These are phyloP conservation scores for Xenops minutus DNA, from an alignment of 2,797 vertebrate species.

Conservation along the genomic window DNA sequence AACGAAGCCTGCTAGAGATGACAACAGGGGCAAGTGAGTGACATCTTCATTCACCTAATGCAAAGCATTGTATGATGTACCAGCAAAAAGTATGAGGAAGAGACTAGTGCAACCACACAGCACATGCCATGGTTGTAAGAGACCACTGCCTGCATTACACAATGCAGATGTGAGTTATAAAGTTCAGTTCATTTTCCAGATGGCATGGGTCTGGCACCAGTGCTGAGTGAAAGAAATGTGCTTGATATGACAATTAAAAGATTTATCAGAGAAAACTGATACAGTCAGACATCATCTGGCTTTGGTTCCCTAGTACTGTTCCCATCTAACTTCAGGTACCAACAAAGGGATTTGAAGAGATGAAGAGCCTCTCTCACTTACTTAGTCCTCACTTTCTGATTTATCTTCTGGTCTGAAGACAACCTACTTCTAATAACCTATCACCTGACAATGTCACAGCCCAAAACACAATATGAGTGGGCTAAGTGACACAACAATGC, in stretches of 20 bases:
- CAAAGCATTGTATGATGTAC: background rate
- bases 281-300: background rate
- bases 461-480: accelerated
- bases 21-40: background rate
- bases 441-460: background rate
- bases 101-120: background rate
- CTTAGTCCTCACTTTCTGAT: background rate
- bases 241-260: background rate
- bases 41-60: background rate
- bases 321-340: background rate
- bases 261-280: background rate
- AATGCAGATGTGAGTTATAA: background rate
- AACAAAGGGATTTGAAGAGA: background rate
- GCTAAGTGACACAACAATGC: accelerated
- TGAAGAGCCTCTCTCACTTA: background rate
- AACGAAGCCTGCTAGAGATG: background rate
- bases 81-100: background rate
- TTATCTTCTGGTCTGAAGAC: background rate
- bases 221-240: background rate
- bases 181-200: background rate
- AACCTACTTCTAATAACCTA: background rate
- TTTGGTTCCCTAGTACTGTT: background rate
- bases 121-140: background rate
- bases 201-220: background rate
- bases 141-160: background rate